These are phyloP conservation scores for Macrotis lagotis DNA, from an alignment of 2,113 vertebrate species.

Conservation along the genomic window DNA sequence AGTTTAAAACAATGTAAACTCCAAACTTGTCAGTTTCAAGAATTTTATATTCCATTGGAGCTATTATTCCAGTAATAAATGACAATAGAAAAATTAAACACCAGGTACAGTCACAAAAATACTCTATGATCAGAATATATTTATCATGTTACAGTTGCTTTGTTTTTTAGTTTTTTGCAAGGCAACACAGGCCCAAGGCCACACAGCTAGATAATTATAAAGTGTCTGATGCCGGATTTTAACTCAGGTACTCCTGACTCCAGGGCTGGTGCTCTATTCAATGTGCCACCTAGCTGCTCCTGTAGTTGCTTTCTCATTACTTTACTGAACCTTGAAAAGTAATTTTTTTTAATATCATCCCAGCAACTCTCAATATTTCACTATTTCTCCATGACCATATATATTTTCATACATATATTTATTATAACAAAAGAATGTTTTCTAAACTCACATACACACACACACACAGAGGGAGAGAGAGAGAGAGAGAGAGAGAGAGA, in stretches of 20 bases:
- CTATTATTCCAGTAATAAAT: background rate
- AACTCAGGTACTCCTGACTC: too few species aligned
- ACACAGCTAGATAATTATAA: too few species aligned
- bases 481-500: too few species aligned
- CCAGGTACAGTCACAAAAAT: background rate
- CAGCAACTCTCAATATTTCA: background rate
- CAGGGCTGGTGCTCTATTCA: too few species aligned
- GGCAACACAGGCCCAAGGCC: too few species aligned
- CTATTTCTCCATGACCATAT: background rate
- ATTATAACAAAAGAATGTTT: background rate
- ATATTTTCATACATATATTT: background rate
- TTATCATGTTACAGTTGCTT: background rate
- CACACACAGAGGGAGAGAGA: too few species aligned
- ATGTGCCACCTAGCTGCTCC: too few species aligned
- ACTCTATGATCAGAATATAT: background rate
- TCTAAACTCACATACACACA: background rate
- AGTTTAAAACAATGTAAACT: background rate
- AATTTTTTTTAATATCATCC: background rate
- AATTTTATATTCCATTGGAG: background rate
- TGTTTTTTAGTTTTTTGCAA: too few species aligned
- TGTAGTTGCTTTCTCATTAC: background rate
- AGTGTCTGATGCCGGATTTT: too few species aligned
- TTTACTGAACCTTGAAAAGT: background rate
- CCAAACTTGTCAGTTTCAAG: background rate
- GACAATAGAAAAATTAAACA: background rate